Evolutionary conservation across 2,113 vertebrate genomes (phyloP).

Genomic region (Pandion haliaetus): DNA sequence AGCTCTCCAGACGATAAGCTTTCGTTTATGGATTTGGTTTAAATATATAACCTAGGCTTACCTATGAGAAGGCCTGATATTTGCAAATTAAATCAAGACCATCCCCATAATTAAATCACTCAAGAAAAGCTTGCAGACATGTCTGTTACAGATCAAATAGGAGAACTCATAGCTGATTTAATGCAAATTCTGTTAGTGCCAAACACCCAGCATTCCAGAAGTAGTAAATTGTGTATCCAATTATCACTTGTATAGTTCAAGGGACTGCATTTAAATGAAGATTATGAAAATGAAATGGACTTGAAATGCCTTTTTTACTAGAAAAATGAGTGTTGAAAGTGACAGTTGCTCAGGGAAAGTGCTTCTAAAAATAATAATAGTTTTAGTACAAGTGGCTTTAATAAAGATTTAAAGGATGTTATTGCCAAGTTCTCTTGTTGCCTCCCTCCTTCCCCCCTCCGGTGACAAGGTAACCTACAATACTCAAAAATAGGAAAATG

Average conservation of each 20-base stretch:
- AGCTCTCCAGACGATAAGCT: background rate
- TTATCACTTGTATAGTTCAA: background rate
- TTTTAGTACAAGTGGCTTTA: background rate
- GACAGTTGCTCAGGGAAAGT: background rate
- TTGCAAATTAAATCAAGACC: background rate
- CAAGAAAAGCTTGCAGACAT: background rate
- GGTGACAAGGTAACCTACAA: background rate
- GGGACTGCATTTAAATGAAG: background rate
- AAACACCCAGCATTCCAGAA: background rate
- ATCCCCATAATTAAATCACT: background rate
- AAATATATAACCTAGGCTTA: background rate
- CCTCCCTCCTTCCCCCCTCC: too few relatives aligned
- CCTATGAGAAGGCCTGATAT: background rate
- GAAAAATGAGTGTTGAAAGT: background rate
- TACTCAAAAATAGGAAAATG: rapidly evolving
- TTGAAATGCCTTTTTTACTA: background rate
- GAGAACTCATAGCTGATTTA: background rate
- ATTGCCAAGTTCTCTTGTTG: background rate
- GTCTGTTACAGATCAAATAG: background rate
- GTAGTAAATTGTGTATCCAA: background rate
- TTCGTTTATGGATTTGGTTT: background rate
- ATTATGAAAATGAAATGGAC: background rate
- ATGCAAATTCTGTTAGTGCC: background rate
- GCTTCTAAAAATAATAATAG: background rate
- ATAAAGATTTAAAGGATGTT: background rate